Base-by-base conservation (phyloP, 2,888 invertebrate species). In the Cheilosia vulpina region DNA sequence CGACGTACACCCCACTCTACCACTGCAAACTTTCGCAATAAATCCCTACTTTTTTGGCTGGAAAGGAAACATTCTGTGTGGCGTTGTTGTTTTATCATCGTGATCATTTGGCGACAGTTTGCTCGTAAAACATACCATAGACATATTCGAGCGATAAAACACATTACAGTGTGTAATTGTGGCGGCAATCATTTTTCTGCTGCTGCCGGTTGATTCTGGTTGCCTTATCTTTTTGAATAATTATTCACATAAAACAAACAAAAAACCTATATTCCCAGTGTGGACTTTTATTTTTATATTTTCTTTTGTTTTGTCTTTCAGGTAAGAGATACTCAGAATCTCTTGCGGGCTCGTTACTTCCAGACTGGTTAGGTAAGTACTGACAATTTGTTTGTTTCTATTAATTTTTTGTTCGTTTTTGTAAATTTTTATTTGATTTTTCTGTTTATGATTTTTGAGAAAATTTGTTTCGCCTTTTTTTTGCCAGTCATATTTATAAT, bases 321-420 rank as follows among this genome's bases (percentile, higher is more conserved):
- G 92, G 92, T 92, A 92, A 92, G 92, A 92, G 92, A 92, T 92
- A 92, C 90, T 91, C 92, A 90, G 92, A 92, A 92, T 92, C 92
- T 92, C 92, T 92, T 92, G 92, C 92, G 92, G 92, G 92, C 90
- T 92, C 92, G 85, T 90, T 92, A 88, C 92, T 92, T 88, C 92
- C 92, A 90, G 92, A 92, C 89, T 92, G 92, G 92, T 90, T 92
- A 92, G 92, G 92, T 92, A 92, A 92, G 92, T 92, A 89, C 87
- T 89, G 81, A 84, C 52, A 62, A 62, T 69, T 88, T 87, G 66
- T 66, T 87, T 83, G 81, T 65, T 88, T 80, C 80, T 89, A 89
- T 81, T 78, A 84, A 77, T 75, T 73, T 81, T 87, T 83, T 68
- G 47, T 27, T 27, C 1, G 27, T 27, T 85, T 88, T 88, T 76